Base-by-base conservation (phyloP, 2,113 vertebrate species). In the Micronycteris hirsuta region DNA sequence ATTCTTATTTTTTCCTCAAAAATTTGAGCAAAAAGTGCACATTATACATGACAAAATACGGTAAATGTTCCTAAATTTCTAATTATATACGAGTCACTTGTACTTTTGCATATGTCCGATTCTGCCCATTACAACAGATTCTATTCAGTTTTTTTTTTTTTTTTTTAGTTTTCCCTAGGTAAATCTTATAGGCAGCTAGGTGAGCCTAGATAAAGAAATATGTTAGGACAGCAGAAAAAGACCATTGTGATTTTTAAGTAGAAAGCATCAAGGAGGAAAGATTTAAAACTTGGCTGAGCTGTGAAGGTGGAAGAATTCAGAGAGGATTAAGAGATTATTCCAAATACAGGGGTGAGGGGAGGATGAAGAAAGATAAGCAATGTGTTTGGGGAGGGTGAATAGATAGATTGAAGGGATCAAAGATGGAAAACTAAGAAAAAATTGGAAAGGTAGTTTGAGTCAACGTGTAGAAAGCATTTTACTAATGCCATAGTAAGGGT, bases 211-310 rank as follows among this genome's bases (percentile, higher is more conserved):
- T 26, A 22, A 58, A 77, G 80, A 76, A 74, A 28, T 31, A 58
- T 26, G 3, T 54, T 87, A 70, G 47, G 22, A 67, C 24, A 78
- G 13, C 56, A 85, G 38, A 76, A 91, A 93, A 95, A 89, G 45
- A 67, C 58, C 13, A 45, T 73, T 81, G 61, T 81, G 65, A 63
- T 89, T 95, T 95, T 91, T 81, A 80, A 74, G 43, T 85, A 67
- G 45, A 77, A 88, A 73, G 19, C 43, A 43, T 76, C 67, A 14
- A 61, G 36, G 83, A 78, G 36, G 70, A 92, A 67, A 78, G 43
- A 14, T 85, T 89, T 84, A 56, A 58, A 90, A 71, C n/a, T 89
- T 63, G 36, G 13, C 78, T 83, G n/a, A 87, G 38, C 33, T 20
- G 6, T 83, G n/a, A 84, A 71, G 67, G 9, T 56, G 5, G 49